Conservation (phyloP, 2,113 vertebrate species). For the Tricholaema leucomelas region DNA sequence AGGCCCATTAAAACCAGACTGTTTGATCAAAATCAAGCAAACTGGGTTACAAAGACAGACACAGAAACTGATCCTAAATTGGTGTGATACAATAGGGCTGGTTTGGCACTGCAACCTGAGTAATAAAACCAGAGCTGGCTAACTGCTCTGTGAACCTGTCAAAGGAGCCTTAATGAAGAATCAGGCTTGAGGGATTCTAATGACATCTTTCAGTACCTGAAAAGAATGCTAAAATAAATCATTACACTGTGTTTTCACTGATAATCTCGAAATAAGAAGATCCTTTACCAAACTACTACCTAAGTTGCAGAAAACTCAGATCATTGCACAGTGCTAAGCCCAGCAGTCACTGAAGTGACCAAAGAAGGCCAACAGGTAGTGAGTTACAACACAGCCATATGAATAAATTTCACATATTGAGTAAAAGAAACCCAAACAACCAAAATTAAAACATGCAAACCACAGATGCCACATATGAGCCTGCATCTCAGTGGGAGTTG, state of each 20-base stretch:
- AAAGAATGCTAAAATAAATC: background rate
- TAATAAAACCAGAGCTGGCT: background rate
- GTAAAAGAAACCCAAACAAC: background rate
- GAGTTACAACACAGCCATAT: background rate
- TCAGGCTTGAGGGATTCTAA: background rate
- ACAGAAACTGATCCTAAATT: background rate
- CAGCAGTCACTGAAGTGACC: background rate
- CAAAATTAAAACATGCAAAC: background rate
- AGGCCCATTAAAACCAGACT: background rate
- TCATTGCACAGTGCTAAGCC: background rate
- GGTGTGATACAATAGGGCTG: fast-evolving
- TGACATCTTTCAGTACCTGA: background rate
- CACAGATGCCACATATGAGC: fast-evolving
- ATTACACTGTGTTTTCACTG: background rate
- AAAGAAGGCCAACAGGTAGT: fast-evolving
- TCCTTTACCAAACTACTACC: background rate
- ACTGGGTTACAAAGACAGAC: background rate
- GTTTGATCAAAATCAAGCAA: background rate
- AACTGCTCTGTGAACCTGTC: background rate
- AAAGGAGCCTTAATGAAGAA: background rate
- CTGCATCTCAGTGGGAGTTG: background rate
- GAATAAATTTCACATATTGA: fast-evolving
- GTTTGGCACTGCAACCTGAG: background rate
- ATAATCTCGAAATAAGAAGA: background rate
- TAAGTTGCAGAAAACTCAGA: background rate